phyloP scores from a whole-genome alignment of 2,888 invertebrate genomes.

The Teinopalpus imperialis region DNA sequence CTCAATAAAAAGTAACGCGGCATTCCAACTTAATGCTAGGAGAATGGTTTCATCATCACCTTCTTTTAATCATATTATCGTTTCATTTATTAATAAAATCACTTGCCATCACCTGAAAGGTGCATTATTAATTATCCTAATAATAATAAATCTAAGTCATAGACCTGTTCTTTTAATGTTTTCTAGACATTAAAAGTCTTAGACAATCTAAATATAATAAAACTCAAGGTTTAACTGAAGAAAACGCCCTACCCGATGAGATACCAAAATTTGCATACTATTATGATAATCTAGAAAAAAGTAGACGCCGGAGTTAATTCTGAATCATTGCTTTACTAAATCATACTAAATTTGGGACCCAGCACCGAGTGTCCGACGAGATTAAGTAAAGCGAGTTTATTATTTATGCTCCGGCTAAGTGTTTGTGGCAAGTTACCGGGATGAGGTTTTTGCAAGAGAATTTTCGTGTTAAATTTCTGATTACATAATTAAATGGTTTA shows the following conservation, averaged over 20 bases:
- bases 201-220: too few relatives aligned
- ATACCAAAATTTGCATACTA: conserved; percentile 26
- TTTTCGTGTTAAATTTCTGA: background rate
- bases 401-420: conserved; percentile 22
- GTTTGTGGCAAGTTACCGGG: conserved; percentile 3
- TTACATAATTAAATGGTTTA: background rate
- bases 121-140: too few relatives aligned
- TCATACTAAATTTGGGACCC: conserved; percentile 25
- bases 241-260: conserved; percentile 1
- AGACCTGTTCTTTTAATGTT: too few relatives aligned
- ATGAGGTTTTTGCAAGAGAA: background rate
- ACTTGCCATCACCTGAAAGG: too few relatives aligned
- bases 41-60: too few relatives aligned
- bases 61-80: too few relatives aligned
- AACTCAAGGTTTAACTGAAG: conserved; percentile 1
- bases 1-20: too few relatives aligned
- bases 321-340: conserved; percentile 33
- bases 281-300: conserved; percentile 33
- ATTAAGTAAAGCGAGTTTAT: conserved; percentile 15
- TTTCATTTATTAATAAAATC: too few relatives aligned
- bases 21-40: too few relatives aligned
- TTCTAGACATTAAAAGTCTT: too few relatives aligned
- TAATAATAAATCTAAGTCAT: too few relatives aligned
- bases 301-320: conserved; percentile 28
- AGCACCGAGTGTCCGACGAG: conserved; percentile 14